Percentiles rank a stretch among this genome's conserved stretches.
These are phyloP conservation scores for Rosalia funebris DNA, from an alignment of 2,888 invertebrate genomes.

Conservation along the genomic window DNA sequence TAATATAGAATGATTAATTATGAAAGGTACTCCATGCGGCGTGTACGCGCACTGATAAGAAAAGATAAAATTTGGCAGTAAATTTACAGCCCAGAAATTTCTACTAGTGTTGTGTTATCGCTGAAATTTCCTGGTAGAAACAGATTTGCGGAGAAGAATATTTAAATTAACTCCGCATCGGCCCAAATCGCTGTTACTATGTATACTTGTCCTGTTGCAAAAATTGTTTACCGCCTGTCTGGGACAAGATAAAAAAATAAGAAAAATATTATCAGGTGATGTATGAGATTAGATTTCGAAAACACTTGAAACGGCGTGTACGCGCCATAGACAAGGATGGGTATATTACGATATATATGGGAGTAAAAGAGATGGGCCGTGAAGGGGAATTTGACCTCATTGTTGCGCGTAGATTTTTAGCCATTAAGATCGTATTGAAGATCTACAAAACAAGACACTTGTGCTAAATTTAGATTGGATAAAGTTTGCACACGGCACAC, in stretches of 20 bases:
- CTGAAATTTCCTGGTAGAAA: no score
- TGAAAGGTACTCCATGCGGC: slow-evolving; percentile 2
- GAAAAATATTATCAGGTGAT: background rate
- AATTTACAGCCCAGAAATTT: no score
- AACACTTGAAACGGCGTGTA: slow-evolving; percentile 24
- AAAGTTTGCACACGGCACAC: background rate
- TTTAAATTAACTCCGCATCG: no score
- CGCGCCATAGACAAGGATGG: slow-evolving; percentile 8
- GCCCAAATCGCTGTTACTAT: no score
- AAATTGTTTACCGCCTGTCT: no score
- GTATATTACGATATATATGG: background rate
- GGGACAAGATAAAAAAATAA: no score
- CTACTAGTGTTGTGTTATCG: no score
- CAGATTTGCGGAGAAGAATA: no score
- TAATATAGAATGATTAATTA: background rate
- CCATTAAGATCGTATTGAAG: no score
- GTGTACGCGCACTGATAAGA: slow-evolving; percentile 9
- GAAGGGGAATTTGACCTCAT: background rate
- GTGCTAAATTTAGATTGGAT: background rate
- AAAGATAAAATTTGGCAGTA: no score
- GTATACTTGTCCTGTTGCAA: no score
- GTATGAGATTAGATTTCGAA: background rate
- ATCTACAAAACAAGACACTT: background rate
- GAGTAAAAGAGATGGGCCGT: background rate
- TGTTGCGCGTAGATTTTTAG: background rate